These are phyloP conservation scores for Anthoptus insignis DNA, from an alignment of 2,888 invertebrate species.

Conservation along the genomic window DNA sequence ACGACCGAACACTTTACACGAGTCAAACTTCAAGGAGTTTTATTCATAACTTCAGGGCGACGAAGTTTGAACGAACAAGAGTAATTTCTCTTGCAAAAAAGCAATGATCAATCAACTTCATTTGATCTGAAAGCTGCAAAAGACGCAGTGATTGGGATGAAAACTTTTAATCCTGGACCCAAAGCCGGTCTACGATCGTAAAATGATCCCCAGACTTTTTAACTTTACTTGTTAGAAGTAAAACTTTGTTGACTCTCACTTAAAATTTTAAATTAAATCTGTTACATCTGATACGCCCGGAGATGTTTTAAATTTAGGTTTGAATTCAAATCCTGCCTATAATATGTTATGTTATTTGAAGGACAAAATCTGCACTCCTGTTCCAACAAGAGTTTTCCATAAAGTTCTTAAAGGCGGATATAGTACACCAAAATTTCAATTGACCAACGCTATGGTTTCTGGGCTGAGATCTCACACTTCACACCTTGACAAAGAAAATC, in stretches of 20 bases:
- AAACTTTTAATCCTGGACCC: slow-evolving; percentile 25
- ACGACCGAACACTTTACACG: slow-evolving; percentile 27
- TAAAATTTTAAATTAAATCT: background rate
- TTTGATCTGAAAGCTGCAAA: slow-evolving; percentile 52
- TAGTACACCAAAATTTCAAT: too few species aligned
- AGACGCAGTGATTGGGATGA: slow-evolving; percentile 22
- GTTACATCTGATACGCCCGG: too few species aligned
- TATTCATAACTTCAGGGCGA: slow-evolving; percentile 29
- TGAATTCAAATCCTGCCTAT: too few species aligned
- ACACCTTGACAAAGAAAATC: too few species aligned
- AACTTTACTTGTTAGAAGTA: slow-evolving; percentile 2
- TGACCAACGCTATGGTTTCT: too few species aligned
- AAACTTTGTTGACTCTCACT: background rate
- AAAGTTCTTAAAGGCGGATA: too few species aligned
- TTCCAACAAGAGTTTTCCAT: too few species aligned
- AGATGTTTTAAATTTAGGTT: too few species aligned
- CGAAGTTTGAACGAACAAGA: slow-evolving; percentile 24
- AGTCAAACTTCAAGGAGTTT: slow-evolving; percentile 20
- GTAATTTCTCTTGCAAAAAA: slow-evolving; percentile 32
- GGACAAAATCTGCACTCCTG: too few species aligned
- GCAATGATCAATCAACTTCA: slow-evolving; percentile 64
- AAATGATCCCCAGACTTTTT: slow-evolving; percentile 4
- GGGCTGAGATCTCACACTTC: too few species aligned
- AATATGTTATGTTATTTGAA: too few species aligned
- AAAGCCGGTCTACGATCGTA: slow-evolving; percentile 4